Conservation (phyloP, 2,113 vertebrate genomes). For the Pseudorectes ferrugineus region DNA sequence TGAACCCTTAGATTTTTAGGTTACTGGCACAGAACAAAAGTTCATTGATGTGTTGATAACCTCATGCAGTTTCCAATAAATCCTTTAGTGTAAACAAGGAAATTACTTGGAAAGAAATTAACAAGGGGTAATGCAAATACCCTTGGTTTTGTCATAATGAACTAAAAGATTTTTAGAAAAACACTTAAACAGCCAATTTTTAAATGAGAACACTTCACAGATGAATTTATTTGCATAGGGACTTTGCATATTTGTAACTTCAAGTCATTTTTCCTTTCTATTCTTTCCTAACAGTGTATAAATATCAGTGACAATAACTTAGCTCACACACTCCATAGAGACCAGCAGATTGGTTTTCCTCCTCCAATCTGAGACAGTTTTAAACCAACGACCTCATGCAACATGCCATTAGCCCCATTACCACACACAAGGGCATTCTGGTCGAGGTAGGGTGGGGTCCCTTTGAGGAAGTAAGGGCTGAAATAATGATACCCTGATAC, state of each 20-base stretch:
- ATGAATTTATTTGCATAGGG: neutral
- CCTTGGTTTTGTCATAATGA: neutral
- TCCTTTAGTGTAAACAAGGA: neutral
- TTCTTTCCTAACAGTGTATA: neutral
- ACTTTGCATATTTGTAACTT: neutral
- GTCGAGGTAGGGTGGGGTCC: fast-evolving
- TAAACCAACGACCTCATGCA: neutral
- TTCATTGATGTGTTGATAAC: neutral
- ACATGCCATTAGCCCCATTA: neutral
- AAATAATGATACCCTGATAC: neutral
- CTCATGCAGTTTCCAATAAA: neutral
- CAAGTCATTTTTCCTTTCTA: neutral
- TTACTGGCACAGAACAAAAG: neutral
- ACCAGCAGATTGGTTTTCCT: neutral
- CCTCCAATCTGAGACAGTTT: neutral
- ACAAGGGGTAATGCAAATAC: neutral
- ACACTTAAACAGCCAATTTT: neutral
- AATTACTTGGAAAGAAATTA: neutral
- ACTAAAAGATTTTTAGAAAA: neutral
- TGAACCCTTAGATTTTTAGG: neutral
- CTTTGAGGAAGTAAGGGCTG: neutral
- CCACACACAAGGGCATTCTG: neutral
- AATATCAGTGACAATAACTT: neutral
- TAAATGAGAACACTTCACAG: neutral
- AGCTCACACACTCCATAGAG: neutral